A percentile compares a stretch with the other conserved stretches of the same genome.
Conservation (phyloP, 2,888 invertebrate species). For the Cybosia mesomella region DNA sequence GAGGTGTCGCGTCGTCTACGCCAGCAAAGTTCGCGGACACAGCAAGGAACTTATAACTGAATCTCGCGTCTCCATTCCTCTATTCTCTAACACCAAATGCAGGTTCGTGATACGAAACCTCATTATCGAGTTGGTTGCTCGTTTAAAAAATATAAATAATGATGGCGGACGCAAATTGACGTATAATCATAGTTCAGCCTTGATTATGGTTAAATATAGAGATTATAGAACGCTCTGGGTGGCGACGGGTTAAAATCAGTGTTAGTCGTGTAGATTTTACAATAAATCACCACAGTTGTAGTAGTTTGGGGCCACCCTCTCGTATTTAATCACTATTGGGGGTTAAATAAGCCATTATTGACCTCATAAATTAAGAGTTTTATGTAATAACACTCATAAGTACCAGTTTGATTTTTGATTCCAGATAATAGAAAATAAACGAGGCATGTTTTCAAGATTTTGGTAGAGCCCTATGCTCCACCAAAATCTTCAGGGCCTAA, state of each 20-base stretch:
- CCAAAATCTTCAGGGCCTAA: no score
- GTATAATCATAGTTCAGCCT: constrained; percentile 78
- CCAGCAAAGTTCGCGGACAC: not conserved
- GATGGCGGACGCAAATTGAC: constrained; percentile 78
- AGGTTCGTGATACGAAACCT: constrained; percentile 77
- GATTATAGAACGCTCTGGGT: constrained; percentile 66
- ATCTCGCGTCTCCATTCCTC: constrained; percentile 51
- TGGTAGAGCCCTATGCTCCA: no score
- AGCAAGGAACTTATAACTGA: not conserved
- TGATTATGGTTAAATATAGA: constrained; percentile 83
- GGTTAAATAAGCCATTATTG: constrained; percentile 16
- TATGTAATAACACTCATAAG: not conserved
- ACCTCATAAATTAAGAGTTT: not conserved
- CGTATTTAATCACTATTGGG: constrained; percentile 3
- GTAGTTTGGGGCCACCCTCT: constrained; percentile 11
- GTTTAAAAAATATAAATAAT: constrained; percentile 85
- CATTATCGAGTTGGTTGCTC: constrained; percentile 82
- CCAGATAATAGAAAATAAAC: no score
- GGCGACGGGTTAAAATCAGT: constrained; percentile 38
- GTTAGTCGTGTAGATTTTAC: constrained; percentile 28
- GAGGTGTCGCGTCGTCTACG: no score
- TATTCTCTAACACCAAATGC: constrained; percentile 58
- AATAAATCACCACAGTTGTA: constrained; percentile 23
- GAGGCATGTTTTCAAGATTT: no score
- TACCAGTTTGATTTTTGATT: no score